Conservation (phyloP, 1,140 invertebrate species). For the Micrasema minimum region DNA sequence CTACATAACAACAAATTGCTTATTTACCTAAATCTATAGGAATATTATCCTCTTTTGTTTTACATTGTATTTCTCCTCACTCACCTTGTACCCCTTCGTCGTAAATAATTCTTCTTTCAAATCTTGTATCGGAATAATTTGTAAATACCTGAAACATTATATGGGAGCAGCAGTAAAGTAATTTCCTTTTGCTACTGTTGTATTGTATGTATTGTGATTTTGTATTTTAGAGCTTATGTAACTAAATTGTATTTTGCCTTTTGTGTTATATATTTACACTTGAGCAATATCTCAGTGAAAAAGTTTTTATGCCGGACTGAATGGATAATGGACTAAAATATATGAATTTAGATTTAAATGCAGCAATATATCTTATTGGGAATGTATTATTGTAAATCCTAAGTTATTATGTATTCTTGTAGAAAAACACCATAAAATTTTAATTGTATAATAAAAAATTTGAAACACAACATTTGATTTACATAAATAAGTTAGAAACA, state of each 20-base stretch:
- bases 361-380: slow-evolving; percentile 18
- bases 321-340: neutral
- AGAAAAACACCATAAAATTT: slow-evolving; percentile 22
- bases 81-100: no score
- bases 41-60: no score
- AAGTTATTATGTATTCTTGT: slow-evolving; percentile 23
- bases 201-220: slow-evolving; percentile 40
- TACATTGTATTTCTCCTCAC: no score
- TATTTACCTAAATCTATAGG: no score
- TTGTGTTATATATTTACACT: slow-evolving; percentile 2
- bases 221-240: slow-evolving; percentile 30
- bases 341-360: no score
- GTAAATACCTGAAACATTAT: no score
- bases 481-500: slow-evolving; percentile 17
- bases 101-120: no score
- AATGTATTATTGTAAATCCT: slow-evolving; percentile 23
- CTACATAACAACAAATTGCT: no score
- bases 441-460: slow-evolving; percentile 26
- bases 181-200: neutral
- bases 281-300: neutral
- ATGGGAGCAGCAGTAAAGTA: no score
- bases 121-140: no score
- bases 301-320: slow-evolving; percentile 6
- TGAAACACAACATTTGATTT: slow-evolving; percentile 26
- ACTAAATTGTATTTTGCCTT: slow-evolving; percentile 26